Percentiles rank a stretch among this genome's conserved stretches.
Evolutionary conservation across 53 echinoderm and acorn worm species (phyloP).

Genomic region (Crossaster papposus): DNA sequence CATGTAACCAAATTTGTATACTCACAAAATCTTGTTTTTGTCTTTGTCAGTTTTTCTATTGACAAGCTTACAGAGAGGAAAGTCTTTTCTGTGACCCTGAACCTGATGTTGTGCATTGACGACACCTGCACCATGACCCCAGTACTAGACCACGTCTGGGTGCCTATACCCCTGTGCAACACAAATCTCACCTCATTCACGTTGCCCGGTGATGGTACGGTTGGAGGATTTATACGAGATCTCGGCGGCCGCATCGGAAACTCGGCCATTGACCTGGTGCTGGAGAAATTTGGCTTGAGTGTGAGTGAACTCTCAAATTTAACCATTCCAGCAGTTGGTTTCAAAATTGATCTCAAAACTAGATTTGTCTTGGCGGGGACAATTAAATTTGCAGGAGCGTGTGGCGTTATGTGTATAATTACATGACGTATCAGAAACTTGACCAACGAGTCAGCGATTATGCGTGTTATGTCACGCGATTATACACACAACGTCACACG

Average conservation of each 20-base stretch:
- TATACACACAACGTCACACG: too few relatives aligned
- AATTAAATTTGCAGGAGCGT: background rate
- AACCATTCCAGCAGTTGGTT: background rate
- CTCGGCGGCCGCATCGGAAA: constrained; percentile 41
- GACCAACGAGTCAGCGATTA: too few relatives aligned
- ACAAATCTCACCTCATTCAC: constrained; percentile 3
- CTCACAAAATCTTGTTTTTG: background rate
- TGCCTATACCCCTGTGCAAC: constrained; percentile 40
- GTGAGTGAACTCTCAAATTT: background rate
- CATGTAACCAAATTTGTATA: too few relatives aligned
- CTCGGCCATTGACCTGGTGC: constrained; percentile 40
- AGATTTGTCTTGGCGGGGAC: background rate
- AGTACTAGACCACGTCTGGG: constrained; percentile 21
- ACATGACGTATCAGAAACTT: too few relatives aligned
- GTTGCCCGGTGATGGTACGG: constrained; percentile 56
- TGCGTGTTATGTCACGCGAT: too few relatives aligned
- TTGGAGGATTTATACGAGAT: constrained; percentile 29
- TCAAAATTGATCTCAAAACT: background rate
- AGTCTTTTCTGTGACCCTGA: constrained; percentile 18
- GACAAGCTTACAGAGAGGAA: constrained; percentile 14
- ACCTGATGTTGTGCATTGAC: constrained; percentile 44
- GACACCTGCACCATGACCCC: constrained; percentile 7
- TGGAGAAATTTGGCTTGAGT: constrained; percentile 21
- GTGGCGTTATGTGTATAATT: too few relatives aligned
- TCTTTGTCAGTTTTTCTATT: constrained; percentile 28